A percentile compares a stretch with the other conserved stretches of the same genome.
phyloP scores from a whole-genome alignment of 1,140 invertebrate species.

The Cydia strobilella region DNA sequence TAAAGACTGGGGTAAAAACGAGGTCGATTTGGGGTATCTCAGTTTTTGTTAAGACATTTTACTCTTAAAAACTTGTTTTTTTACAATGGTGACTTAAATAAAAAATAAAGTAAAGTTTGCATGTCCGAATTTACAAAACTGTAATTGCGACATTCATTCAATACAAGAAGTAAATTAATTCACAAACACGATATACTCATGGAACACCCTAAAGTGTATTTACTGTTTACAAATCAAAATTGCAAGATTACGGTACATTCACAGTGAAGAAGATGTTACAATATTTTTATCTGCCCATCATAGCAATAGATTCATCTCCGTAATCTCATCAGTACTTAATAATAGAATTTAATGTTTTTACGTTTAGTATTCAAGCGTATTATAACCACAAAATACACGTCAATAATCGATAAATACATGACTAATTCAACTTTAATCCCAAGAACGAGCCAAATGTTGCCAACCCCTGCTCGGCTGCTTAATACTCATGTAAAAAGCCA shows the following conservation, averaged over 20 bases:
- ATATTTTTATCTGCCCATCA: no score
- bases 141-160: not conserved
- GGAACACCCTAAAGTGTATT: no score
- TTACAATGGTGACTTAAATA: not conserved
- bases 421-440: constrained; percentile 4
- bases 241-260: no score
- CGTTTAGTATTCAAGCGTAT: not conserved
- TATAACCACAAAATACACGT: constrained; percentile 4
- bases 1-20: constrained; percentile 23
- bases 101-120: not conserved
- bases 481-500: constrained; percentile 58
- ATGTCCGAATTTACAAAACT: not conserved
- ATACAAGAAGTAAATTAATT: not conserved
- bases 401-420: constrained; percentile 17
- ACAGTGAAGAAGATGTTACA: no score
- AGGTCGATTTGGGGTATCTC: constrained; percentile 4
- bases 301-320: no score
- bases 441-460: constrained; percentile 53
- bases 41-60: not conserved
- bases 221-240: no score
- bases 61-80: constrained; percentile 15
- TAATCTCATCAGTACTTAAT: no score
- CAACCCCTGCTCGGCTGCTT: constrained; percentile 39
- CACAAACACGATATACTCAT: no score
- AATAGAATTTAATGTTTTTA: no score